Percentiles rank a stretch among this genome's conserved stretches.
phyloP scores from a whole-genome alignment of 2,888 invertebrate species.

The Alviniconcha strummeri region DNA sequence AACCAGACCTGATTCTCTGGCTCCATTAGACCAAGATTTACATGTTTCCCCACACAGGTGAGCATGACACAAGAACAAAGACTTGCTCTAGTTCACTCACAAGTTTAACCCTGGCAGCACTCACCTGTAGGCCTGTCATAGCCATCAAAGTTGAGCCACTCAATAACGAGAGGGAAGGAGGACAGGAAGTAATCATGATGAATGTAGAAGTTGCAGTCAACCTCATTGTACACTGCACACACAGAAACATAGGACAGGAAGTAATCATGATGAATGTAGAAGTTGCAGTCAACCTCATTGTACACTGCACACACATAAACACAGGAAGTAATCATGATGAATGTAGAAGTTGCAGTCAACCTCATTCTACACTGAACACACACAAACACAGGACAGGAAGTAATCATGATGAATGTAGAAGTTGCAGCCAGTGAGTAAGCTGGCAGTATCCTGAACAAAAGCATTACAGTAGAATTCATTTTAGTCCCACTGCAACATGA shows the following conservation, averaged over 20 bases:
- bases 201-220: conserved; percentile 90
- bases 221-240: conserved; percentile 88
- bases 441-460: conserved; percentile 87
- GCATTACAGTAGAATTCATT: conserved; percentile 89
- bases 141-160: conserved; percentile 94
- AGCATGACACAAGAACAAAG: too few species aligned
- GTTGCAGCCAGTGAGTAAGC: conserved; percentile 82
- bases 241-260: conserved; percentile 80
- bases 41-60: too few species aligned
- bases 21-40: too few species aligned
- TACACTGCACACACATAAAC: conserved; percentile 79
- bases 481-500: conserved; percentile 75
- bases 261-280: conserved; percentile 96
- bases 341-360: conserved; percentile 91
- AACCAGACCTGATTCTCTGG: too few species aligned
- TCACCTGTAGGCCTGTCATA: conserved; percentile 74
- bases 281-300: conserved; percentile 89
- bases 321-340: conserved; percentile 93
- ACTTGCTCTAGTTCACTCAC: too few species aligned
- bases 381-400: conserved; percentile 80
- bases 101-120: not conserved
- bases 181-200: conserved; percentile 95
- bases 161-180: conserved; percentile 91
- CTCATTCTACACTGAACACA: conserved; percentile 87
- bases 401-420: conserved; percentile 97